Conservation (phyloP, 2,113 vertebrate species). For the Ploceus nigricollis region DNA sequence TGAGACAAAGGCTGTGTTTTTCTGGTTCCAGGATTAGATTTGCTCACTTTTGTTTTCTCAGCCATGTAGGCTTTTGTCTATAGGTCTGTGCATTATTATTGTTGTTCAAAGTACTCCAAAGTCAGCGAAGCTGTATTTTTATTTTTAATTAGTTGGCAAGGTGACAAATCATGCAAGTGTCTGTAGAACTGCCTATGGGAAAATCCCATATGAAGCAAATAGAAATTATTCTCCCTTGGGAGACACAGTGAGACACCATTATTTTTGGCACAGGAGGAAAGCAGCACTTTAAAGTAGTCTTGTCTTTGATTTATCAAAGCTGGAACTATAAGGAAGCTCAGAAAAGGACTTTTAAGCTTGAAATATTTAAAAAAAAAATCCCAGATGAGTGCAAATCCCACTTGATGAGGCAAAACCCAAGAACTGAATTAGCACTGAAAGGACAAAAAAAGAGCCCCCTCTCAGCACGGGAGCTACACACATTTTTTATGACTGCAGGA, state of each 20-base stretch:
- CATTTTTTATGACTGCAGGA: not conserved
- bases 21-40: constrained; percentile 25
- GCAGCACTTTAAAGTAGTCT: constrained; percentile 38
- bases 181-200: constrained; percentile 24
- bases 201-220: constrained; percentile 10
- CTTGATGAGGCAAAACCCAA: not conserved
- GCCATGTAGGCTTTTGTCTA: constrained; percentile 7
- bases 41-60: not conserved
- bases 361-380: not conserved
- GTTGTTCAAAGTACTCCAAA: constrained; percentile 25
- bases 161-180: constrained; percentile 35
- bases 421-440: not conserved
- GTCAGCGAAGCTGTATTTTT: not conserved
- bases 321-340: constrained; percentile 6
- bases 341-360: not conserved
- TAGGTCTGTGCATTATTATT: not conserved
- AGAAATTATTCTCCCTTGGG: constrained; percentile 33
- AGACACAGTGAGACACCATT: constrained; percentile 14
- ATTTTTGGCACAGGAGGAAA: constrained; percentile 55
- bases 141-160: constrained; percentile 31
- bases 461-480: not conserved
- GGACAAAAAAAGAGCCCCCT: not conserved
- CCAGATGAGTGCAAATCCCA: not conserved
- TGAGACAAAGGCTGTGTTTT: not conserved
- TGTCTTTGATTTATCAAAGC: constrained; percentile 61